Evolutionary conservation across 2,797 vertebrate species (phyloP), one percentile per base, ranked within the genome.

Genomic region (Gambelia wislizenii): DNA sequence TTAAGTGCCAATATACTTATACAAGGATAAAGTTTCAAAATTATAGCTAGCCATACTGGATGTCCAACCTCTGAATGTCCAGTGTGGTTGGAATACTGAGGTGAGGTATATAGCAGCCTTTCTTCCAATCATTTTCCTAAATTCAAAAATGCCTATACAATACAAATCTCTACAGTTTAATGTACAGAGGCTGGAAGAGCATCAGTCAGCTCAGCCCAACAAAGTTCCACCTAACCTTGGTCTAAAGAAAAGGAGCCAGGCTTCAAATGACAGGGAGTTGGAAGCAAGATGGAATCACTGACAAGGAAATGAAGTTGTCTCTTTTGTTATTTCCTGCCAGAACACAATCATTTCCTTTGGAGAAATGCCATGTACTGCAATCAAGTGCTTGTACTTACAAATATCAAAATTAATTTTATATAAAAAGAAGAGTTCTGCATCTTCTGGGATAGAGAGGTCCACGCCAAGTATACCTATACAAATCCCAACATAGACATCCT

Each of bases 401-500:
- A 89, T 27, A 86, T 96, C 95, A 85, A 97, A 96, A 42, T 85
- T 47, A 14, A 96, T 95, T 84, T 90, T 94, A 2, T 93, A 91
- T 13, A 97, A 83, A 85, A 96, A 96, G 91, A 97, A 97, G 1
- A 92, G 95, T 6, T 96, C 91, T 8, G 84, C 72, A 20, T 94
- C 95, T 69, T 94, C 87, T 6, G 95, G 96, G 74, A 96, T 1
- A 0, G 89, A 94, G 89, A 97, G 22, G 9, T 93, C 87, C 82
- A 96, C 96, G 36, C 95, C 92, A 33, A 97, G 94, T 20, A 96
- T 74, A 85, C 91, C 94, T 77, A 97, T 91, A 72, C 96, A 97
- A 87, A 97, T 96, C 1, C 97, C 96, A 22, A 96, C 95, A 0
- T 96, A 97, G 69, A 96, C 96, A 52, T 97, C 97, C 95, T 97